Evolutionary conservation across 2,888 invertebrate genomes (phyloP), one percentile per base, ranked within the genome.

Genomic region (Stenodera caucasica): DNA sequence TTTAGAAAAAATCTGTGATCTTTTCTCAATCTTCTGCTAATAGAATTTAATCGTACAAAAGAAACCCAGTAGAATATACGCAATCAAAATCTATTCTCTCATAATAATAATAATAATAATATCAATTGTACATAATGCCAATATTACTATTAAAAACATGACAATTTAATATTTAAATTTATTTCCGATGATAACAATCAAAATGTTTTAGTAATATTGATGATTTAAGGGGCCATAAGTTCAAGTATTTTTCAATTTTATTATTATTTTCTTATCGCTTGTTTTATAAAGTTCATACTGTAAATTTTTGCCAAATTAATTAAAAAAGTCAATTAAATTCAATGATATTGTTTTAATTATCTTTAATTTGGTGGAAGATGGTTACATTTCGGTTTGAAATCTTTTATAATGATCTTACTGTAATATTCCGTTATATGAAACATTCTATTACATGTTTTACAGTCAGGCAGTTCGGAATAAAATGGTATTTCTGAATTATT

Each of bases 271-370:
- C 55, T 67, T 63, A 58, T 45, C 32, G 59, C 60, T 70, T 69
- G 57, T 67, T 45, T 70, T 70, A 60, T 72, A 61, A 68, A 68
- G 67, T 67, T 63, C 66, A 70, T 66, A 65, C 70, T 69, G 68
- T 68, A 69, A 73, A 57, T 65, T 75, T 74, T 76, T 75, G 76
- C 75, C 76, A 77, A 74, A 75, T 70, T 76, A 73, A 73, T 70
- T 70, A 69, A 70, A 72, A 26, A 70, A 71, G 73, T 75, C 73
- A 75, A 76, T 75, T 75, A 74, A 63, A 64, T 26, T 15, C 29
- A 18, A 45, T 37, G n/a, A 37, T 21, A n/a, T 55, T 55, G 12
- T 29, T 51, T 21, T 61, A 59, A 60, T 51, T 54, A 58, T 53
- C 57, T 57, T 49, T 58, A 65, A 35, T 66, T 29, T n/a, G 73